Base-by-base conservation (phyloP, 2,113 vertebrate species). In the Perca fluviatilis region DNA sequence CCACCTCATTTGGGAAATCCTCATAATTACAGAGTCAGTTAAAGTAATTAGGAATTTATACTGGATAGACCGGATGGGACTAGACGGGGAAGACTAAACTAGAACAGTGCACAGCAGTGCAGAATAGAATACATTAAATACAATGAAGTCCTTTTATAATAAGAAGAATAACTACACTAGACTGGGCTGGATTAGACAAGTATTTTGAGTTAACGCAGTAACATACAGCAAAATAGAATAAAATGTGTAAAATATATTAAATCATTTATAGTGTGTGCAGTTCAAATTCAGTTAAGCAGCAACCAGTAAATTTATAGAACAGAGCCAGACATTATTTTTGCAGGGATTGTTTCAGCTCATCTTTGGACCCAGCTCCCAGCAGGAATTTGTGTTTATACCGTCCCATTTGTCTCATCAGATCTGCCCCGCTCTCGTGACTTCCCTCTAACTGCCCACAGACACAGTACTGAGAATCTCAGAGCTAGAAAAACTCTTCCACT, bases 321-420 rank as follows among this genome's bases (percentile, higher is more conserved):
- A 68, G 58, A 69, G n/a, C n/a, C n/a, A n/a, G n/a, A n/a, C n/a
- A 63, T 83, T 75, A 56, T 76, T 74, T 49, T 69, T 33, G 16
- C 5, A 40, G 21, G 72, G 30, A 57, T 83, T 86, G 71, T 82
- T 87, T 79, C 36, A 50, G 27, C 78, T 88, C 66, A 73, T 84
- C 65, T 64, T 36, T 74, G 33, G 67, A n/a, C 47, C 19, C 51
- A 19, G 65, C 65, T 23, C 60, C 65, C 56, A 33, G 51, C 61
- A 15, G 56, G 69, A 77, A 54, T 75, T 86, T 23, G 81, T 67
- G 65, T 86, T 87, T 86, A 57, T 47, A 69, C 75, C 25, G 25
- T 82, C 75, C 87, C 36, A 53, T 86, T 89, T 90, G 90, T 92
- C 90, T 86, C 73, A 84, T 91, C 87, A 62, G 74, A 88, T 91